Evolutionary conservation across 2,113 vertebrate genomes (phyloP).

Genomic region (Catharus fuscescens): DNA sequence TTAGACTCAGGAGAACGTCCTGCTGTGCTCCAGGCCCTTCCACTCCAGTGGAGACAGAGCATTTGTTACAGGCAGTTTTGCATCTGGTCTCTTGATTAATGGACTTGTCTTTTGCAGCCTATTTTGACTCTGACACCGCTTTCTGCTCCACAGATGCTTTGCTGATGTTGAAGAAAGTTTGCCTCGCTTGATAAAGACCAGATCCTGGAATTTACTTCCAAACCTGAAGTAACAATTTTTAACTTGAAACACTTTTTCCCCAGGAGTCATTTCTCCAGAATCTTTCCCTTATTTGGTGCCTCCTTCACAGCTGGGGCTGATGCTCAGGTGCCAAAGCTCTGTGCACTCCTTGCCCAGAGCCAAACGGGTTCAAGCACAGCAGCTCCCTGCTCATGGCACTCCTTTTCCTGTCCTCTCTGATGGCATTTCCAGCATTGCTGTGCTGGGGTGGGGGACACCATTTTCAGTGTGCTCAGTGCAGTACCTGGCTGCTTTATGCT

Average conservation of each 20-base stretch:
- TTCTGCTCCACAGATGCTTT: constrained; percentile 68
- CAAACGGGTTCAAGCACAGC: neutral
- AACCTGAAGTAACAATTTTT: constrained; percentile 83
- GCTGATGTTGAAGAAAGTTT: constrained; percentile 73
- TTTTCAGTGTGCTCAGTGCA: neutral
- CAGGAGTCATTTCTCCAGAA: constrained; percentile 73
- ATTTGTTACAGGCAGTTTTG: constrained; percentile 51
- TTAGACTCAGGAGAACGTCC: neutral
- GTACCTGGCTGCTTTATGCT: neutral
- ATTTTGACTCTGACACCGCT: constrained; percentile 59
- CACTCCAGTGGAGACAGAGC: constrained; percentile 19
- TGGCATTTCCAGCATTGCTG: neutral
- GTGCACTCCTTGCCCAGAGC: neutral
- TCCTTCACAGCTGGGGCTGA: constrained; percentile 69
- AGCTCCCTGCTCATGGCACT: neutral
- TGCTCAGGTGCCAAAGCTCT: constrained; percentile 67
- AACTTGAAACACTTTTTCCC: constrained; percentile 79
- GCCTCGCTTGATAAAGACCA: constrained; percentile 82
- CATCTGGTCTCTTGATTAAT: constrained; percentile 70
- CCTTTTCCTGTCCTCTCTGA: neutral
- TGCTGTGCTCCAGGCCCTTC: constrained; percentile 37
- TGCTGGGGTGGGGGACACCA: neutral
- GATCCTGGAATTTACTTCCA: constrained; percentile 83
- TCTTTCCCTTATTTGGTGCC: constrained; percentile 86
- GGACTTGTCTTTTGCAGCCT: constrained; percentile 67